Conservation (phyloP, 37 sponge, comb jelly and placozoan genomes). For the Spongilla lacustris region DNA sequence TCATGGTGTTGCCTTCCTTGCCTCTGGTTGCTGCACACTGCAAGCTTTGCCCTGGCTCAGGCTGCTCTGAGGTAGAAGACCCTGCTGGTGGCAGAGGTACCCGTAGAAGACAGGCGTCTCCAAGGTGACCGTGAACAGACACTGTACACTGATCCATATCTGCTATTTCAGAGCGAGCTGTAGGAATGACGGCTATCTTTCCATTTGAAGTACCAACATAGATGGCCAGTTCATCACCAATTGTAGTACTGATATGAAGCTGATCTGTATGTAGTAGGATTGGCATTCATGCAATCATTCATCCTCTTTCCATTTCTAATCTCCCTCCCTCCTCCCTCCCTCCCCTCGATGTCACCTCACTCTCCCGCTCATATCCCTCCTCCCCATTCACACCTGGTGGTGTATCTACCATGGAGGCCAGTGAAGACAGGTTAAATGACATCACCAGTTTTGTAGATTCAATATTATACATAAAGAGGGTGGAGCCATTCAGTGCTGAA, state of each 20-base stretch:
- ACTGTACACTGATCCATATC: not conserved
- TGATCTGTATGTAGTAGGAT: not conserved
- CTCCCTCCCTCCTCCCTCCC: too few relatives aligned
- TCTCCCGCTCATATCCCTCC: too few relatives aligned
- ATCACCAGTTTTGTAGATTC: conserved; percentile 9
- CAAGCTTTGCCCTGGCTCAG: not conserved
- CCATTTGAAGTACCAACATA: conserved; percentile 59
- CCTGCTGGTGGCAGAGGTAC: not conserved
- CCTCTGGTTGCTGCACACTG: not conserved
- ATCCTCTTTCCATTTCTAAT: too few relatives aligned
- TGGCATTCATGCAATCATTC: too few relatives aligned
- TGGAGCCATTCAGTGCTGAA: conserved; percentile 4
- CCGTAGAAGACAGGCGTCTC: not conserved
- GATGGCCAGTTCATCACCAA: conserved; percentile 5
- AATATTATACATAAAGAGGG: conserved; percentile 36
- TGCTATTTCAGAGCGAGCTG: not conserved
- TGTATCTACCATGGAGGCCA: conserved; percentile 24
- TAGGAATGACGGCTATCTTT: conserved; percentile 43
- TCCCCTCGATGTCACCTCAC: too few relatives aligned
- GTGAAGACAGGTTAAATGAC: conserved; percentile 28
- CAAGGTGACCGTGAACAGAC: not conserved
- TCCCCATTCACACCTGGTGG: not conserved
- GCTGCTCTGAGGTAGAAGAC: not conserved
- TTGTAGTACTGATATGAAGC: conserved; percentile 18
- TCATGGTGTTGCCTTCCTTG: not conserved